phyloP scores from a whole-genome alignment of 2,888 invertebrate genomes.

The Melanotus villosus region DNA sequence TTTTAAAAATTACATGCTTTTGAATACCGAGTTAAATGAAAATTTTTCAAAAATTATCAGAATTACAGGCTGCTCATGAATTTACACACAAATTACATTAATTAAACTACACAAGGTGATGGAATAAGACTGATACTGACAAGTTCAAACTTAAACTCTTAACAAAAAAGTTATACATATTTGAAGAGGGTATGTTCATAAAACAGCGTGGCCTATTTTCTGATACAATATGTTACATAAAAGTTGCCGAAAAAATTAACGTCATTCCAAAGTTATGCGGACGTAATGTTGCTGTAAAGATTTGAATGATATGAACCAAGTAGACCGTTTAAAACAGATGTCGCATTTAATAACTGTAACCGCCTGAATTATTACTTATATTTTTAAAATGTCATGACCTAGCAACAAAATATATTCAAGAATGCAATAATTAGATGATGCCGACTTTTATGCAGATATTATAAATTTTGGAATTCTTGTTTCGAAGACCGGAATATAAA shows the following conservation, averaged over 20 bases:
- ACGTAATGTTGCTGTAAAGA: neutral
- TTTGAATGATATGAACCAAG: neutral
- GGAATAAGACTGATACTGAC: too few species aligned
- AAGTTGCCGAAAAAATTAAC: neutral
- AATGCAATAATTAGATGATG: neutral
- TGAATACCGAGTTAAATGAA: too few species aligned
- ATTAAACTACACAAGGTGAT: too few species aligned
- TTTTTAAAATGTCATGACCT: neutral
- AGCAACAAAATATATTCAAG: neutral
- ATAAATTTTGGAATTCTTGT: neutral
- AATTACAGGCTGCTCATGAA: too few species aligned
- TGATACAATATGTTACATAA: too few species aligned
- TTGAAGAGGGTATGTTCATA: too few species aligned
- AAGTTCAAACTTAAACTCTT: too few species aligned
- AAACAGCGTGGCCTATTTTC: too few species aligned
- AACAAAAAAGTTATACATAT: too few species aligned
- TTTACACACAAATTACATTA: too few species aligned
- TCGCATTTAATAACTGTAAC: neutral
- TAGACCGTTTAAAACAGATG: neutral
- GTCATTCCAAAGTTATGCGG: neutral
- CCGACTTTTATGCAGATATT: neutral
- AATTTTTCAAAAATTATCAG: too few species aligned
- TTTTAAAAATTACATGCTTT: too few species aligned
- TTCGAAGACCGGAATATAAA: neutral
- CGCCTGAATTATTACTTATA: neutral